Base-by-base conservation (phyloP, 2,888 invertebrate genomes). In the Drosophila lacicola region DNA sequence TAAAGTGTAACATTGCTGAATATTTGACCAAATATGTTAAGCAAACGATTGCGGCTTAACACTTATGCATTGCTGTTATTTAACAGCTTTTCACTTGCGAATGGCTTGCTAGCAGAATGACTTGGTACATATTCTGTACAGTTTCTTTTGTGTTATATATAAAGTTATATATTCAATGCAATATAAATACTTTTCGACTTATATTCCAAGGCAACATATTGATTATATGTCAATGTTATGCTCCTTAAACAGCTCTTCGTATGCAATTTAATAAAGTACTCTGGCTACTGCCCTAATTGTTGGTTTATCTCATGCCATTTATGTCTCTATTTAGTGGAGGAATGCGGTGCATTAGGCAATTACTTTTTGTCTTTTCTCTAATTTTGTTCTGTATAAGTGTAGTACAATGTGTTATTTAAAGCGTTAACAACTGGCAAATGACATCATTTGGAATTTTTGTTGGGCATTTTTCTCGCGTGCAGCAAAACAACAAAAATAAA, bases 401-500 rank as follows among this genome's bases (percentile, higher is more conserved):
- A 65, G 19, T 65, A 65, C 36, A 65, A 42, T 63, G 50, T 34
- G 70, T 50, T 54, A 64, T 72, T 63, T 55, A 61, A 64, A 58
- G 74, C 57, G 44, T 29, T 57, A 61, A 51, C 25, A 77, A 57
- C 46, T 51, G 33, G 49, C 44, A 79, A 80, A 78, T 83, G 87
- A 83, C 89, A 87, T 88, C 89, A 83, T 86, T 86, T 86, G 78
- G 70, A 74, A 80, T 83, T 82, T 63, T 44, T 56, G 64, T 61
- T 55, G 61, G 51, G 44, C 45, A 70, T 47, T 57, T 69, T 55
- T 57, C 74, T 80, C 46, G 78, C 82, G 70, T 76, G 74, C 64
- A 37, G 45, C 36, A n/a, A 19, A 39, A 53, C 60, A 55, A 57
- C 56, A 47, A 53, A 29, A 74, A 47, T 34, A 49, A 74, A 50